A percentile compares a stretch with the other conserved stretches of the same genome.
Evolutionary conservation across 2,113 vertebrate genomes (phyloP).

Genomic region (Thalassarche chlororhynchos): DNA sequence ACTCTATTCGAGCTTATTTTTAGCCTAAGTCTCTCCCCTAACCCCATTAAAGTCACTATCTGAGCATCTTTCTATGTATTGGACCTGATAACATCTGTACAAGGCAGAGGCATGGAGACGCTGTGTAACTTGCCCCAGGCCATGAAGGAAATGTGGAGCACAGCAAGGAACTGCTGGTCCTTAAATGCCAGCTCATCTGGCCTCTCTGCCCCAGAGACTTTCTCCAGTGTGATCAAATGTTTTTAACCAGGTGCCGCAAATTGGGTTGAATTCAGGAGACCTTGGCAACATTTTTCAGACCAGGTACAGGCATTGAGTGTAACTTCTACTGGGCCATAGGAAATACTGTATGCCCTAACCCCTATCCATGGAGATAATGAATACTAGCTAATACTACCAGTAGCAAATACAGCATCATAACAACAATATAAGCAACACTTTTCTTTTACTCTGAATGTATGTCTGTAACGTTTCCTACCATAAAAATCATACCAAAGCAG

Average conservation of each 20-base stretch:
- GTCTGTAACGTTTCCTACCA: background rate
- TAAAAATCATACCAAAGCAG: background rate
- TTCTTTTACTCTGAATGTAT: background rate
- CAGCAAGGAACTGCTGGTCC: background rate
- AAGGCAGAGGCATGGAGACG: background rate
- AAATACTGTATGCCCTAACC: background rate
- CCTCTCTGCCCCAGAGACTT: background rate
- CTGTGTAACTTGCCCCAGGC: background rate
- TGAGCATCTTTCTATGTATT: background rate
- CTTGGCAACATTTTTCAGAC: background rate
- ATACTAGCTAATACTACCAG: background rate
- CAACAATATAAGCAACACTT: background rate
- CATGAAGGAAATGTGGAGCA: background rate
- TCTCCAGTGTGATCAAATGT: background rate
- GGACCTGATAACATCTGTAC: conserved; percentile 35
- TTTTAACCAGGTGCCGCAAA: background rate
- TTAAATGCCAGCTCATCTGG: rapidly evolving
- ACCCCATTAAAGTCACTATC: background rate
- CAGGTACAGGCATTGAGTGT: background rate
- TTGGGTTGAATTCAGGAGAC: background rate
- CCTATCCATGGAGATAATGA: no score
- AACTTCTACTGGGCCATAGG: background rate
- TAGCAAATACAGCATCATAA: background rate
- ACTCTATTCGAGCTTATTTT: background rate
- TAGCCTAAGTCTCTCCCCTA: background rate